A percentile compares a stretch with the other conserved stretches of the same genome.
Conservation (phyloP, 2,113 vertebrate species). For the Nipponia nippon region DNA sequence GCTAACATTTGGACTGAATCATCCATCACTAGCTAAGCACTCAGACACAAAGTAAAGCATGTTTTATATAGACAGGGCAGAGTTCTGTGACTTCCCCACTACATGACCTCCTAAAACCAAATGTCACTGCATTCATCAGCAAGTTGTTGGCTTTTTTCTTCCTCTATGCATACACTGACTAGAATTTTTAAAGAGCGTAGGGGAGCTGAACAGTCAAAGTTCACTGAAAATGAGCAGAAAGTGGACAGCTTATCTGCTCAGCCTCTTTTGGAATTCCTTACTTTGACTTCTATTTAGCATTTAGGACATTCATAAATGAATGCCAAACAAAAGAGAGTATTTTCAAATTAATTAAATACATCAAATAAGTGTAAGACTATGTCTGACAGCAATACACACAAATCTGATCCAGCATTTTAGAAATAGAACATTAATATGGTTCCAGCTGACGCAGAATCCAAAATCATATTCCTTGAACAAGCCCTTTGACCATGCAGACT, state of each 20-base stretch:
- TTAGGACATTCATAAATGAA: background rate
- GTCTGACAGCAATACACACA: background rate
- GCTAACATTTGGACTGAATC: background rate
- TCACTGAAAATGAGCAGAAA: background rate
- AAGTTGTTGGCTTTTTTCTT: background rate
- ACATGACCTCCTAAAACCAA: background rate
- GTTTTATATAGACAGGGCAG: background rate
- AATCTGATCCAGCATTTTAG: background rate
- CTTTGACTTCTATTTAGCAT: background rate
- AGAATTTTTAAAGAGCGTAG: background rate
- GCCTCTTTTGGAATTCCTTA: background rate
- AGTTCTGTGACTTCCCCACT: background rate
- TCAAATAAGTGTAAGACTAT: background rate
- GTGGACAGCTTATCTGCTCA: background rate
- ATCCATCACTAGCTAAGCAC: constrained; percentile 19
- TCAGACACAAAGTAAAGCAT: background rate
- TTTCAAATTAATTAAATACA: background rate
- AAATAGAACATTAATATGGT: background rate
- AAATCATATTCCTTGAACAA: background rate
- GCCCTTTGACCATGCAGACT: background rate
- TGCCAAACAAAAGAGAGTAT: background rate
- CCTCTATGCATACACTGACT: background rate
- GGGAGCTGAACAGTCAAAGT: background rate
- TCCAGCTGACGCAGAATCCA: background rate
- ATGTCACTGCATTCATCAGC: background rate